Conservation (phyloP, 2,797 vertebrate species). For the Spheniscus humboldti region DNA sequence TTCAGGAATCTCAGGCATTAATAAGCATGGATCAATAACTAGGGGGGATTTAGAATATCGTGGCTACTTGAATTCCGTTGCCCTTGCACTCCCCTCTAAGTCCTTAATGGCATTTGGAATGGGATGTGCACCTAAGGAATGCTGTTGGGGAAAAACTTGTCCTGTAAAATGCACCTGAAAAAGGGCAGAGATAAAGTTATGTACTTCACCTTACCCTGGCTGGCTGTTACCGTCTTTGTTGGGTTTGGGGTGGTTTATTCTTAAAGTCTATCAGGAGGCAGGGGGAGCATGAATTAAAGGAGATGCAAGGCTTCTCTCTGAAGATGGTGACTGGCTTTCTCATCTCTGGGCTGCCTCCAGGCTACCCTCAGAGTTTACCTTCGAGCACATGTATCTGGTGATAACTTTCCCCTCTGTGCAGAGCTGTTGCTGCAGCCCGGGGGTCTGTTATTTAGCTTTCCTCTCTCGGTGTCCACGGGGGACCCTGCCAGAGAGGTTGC, state of each 20-base stretch:
- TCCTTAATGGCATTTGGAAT: background rate
- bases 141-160: background rate
- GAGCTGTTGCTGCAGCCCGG: background rate
- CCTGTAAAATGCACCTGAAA: background rate
- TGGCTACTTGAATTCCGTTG: background rate
- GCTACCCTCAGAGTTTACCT: background rate
- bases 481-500: background rate
- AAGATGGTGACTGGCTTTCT: background rate
- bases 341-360: background rate
- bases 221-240: background rate
- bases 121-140: background rate
- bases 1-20: background rate
- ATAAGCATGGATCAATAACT: background rate
- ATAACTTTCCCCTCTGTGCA: background rate
- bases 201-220: background rate
- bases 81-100: background rate
- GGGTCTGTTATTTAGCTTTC: background rate
- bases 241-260: background rate
- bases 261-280: background rate
- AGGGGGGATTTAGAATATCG: background rate
- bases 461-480: fast-evolving
- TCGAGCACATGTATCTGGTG: background rate
- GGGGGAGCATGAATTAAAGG: background rate
- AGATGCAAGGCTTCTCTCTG: background rate
- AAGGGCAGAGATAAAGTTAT: background rate